A percentile compares a stretch with the other conserved stretches of the same genome.
Evolutionary conservation across 2,888 invertebrate species (phyloP).

Genomic region (Amphipoea lucens): DNA sequence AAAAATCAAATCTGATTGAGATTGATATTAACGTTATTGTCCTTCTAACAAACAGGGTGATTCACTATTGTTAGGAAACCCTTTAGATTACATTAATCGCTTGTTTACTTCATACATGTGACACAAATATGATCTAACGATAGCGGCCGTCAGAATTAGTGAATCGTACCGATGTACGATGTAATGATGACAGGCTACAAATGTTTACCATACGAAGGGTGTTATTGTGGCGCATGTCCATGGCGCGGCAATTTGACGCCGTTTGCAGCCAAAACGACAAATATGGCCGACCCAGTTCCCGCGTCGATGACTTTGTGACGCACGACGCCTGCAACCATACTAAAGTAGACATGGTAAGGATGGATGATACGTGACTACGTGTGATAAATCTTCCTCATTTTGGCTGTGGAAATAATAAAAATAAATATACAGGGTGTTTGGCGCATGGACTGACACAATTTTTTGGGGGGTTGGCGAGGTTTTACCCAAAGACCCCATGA

Average conservation of each 20-base stretch:
- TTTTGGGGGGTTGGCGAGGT: no score
- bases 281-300: conserved; percentile 79
- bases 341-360: conserved; percentile 38
- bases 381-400: conserved; percentile 36
- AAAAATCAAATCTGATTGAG: neutral
- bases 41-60: neutral
- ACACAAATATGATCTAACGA: conserved; percentile 46
- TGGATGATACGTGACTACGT: conserved; percentile 10
- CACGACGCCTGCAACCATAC: conserved; percentile 69
- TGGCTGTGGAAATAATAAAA: neutral
- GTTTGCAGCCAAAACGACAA: conserved; percentile 79
- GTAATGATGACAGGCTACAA: conserved; percentile 62
- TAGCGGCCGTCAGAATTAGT: conserved; percentile 47
- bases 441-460: no score
- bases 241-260: conserved; percentile 79
- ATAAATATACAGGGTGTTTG: neutral
- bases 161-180: conserved; percentile 38
- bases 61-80: conserved; percentile 14
- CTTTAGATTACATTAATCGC: conserved; percentile 20
- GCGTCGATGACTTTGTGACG: conserved; percentile 71
- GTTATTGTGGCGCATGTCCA: conserved; percentile 67
- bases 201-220: conserved; percentile 68
- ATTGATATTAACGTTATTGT: neutral
- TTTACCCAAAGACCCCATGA: no score
- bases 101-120: conserved; percentile 42